phyloP scores from a whole-genome alignment of 2,888 invertebrate genomes.

The Dryobota labecula region DNA sequence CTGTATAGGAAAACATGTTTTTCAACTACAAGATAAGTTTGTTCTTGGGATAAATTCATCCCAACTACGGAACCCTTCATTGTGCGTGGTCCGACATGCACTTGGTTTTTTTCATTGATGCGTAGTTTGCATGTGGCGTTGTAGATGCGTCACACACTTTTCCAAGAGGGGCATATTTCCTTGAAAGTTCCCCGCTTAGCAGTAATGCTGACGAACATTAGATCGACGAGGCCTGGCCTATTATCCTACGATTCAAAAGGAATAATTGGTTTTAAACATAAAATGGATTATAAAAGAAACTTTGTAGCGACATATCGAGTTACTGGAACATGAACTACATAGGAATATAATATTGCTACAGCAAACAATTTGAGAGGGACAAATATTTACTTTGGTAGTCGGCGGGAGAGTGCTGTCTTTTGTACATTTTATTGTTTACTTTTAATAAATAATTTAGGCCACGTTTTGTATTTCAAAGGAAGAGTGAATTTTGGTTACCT shows the following conservation, averaged over 20 bases:
- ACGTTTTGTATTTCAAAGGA: slow-evolving; percentile 9
- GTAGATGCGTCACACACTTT: no score
- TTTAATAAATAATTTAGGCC: slow-evolving; percentile 19
- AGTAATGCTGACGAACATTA: not conserved
- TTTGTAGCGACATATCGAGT: slow-evolving; percentile 6
- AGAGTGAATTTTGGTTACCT: slow-evolving; percentile 7
- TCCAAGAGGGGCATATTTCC: not conserved
- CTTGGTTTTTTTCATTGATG: no score
- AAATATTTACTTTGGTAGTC: slow-evolving; percentile 24
- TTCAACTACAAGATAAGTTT: no score
- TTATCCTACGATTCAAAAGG: not conserved
- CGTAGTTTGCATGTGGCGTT: no score
- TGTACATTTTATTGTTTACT: slow-evolving; percentile 17
- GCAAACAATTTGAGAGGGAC: slow-evolving; percentile 36
- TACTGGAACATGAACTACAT: slow-evolving; percentile 6
- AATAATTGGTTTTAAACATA: not conserved
- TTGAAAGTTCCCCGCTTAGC: no score
- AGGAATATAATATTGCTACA: slow-evolving; percentile 31
- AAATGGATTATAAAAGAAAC: not conserved
- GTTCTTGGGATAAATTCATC: no score
- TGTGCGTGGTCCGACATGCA: no score
- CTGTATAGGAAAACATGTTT: no score
- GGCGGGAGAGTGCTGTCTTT: slow-evolving; percentile 19
- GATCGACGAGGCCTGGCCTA: not conserved
- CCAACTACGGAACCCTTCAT: no score